Percentiles rank a stretch among this genome's conserved stretches.
These are phyloP conservation scores for Embidobia sp. DNA, from an alignment of 2,888 invertebrate genomes.

Conservation along the genomic window DNA sequence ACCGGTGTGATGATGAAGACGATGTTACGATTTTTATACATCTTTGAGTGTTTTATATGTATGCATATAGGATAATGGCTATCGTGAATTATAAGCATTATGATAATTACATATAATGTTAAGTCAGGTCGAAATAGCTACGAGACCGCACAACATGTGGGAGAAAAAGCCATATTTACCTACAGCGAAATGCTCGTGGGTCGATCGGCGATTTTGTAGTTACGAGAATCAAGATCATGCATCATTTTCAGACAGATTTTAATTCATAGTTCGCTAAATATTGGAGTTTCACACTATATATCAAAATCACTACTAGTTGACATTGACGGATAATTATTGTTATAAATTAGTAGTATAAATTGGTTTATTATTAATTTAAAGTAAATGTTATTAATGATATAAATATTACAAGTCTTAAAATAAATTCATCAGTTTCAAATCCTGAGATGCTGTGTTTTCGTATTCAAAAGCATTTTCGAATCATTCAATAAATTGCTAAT, in stretches of 20 bases:
- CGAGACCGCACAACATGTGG: slow-evolving; percentile 63
- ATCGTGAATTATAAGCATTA: slow-evolving; percentile 63
- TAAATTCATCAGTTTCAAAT: no score
- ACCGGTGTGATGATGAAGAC: background rate
- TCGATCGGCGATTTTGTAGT: slow-evolving; percentile 52
- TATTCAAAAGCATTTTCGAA: no score
- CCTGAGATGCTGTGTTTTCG: no score
- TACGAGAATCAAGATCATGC: slow-evolving; percentile 56
- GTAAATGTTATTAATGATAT: no score
- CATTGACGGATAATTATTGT: no score
- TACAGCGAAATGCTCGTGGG: slow-evolving; percentile 53
- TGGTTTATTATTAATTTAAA: no score
- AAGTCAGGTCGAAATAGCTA: slow-evolving; percentile 39
- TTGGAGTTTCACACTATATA: slow-evolving; percentile 34
- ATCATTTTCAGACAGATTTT: slow-evolving; percentile 59
- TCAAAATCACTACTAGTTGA: no score
- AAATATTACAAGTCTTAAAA: no score
- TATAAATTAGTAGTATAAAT: no score
- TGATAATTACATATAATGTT: slow-evolving; percentile 59
- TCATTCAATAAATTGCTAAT: slow-evolving; percentile 1
- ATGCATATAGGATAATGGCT: slow-evolving; percentile 53
- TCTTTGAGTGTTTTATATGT: slow-evolving; percentile 55
- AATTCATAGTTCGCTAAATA: slow-evolving; percentile 46
- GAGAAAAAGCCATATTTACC: slow-evolving; percentile 57
- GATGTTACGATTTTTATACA: slow-evolving; percentile 45